phyloP scores from a whole-genome alignment of 2,797 vertebrate species.

The Loris lydekkerianus region DNA sequence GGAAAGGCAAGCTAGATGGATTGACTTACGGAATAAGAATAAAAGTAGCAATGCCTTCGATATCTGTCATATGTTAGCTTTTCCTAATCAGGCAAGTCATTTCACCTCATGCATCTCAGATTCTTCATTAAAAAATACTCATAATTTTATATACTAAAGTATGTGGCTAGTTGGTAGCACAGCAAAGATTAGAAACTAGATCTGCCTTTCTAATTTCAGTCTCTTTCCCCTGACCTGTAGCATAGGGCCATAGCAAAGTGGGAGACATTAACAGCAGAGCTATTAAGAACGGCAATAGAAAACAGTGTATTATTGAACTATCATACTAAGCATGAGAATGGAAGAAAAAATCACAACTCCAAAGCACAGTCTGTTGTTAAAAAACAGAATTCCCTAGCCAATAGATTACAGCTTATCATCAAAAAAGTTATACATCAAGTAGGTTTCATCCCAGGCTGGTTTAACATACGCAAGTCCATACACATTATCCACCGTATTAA shows the following conservation, averaged over 20 bases:
- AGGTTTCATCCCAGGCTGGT: too few species aligned
- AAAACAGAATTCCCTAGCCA: neutral
- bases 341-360: neutral
- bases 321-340: neutral
- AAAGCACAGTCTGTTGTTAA: neutral
- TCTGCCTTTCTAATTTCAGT: neutral
- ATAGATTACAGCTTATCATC: too few species aligned
- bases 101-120: neutral
- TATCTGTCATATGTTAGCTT: neutral
- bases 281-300: neutral
- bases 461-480: too few species aligned
- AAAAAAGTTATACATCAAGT: too few species aligned
- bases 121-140: neutral
- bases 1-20: neutral
- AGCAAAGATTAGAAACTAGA: conserved; percentile 34
- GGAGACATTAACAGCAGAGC: neutral
- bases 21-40: neutral
- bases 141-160: neutral
- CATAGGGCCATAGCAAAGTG: neutral
- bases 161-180: neutral
- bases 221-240: neutral
- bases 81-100: neutral
- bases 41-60: neutral
- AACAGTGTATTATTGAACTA: neutral
- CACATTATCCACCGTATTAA: too few species aligned